Evolutionary conservation across 2,888 invertebrate species (phyloP), one percentile per base, ranked within the genome.

Genomic region (Synanthedon tipuliformis): DNA sequence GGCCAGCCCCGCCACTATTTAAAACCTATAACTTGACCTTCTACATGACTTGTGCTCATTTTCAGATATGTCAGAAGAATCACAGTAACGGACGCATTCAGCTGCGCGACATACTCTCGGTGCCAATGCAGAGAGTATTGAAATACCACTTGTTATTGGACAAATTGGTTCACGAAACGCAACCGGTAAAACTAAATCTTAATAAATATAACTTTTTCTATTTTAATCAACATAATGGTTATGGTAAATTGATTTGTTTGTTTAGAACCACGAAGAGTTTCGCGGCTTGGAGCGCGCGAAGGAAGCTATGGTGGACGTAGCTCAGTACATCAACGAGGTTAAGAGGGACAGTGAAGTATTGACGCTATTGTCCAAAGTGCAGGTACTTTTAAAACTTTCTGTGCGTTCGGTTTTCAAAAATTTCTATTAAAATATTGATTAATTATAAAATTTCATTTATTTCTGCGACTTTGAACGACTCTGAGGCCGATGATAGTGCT

Each of bases 101-200:
- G 79, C 87, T 99, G 62, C 91, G 98, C 51, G 99, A 99, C 78
- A 94, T 99, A 60, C 87, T 99, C 50, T 96, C 97, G 18, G 97
- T 99, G 59, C 99, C 99, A 49, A 98, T 99, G 96, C 99, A 99
- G 83, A 89, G 99, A 73, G 94, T 99, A 62, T 91, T 99, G 59
- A 99, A 99, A 76, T 99, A 99, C 83, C 98, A 98, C 78, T 89
- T 99, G 54, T 86, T 99, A 51, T 84, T 99, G 54, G 95, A 96
- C 76, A 98, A 95, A 78, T 84, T 96, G 51, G 92, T 95, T 53
- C 93, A 94, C 68, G 94, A 95, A 76, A 96, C 96, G 0, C 93
- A 94, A 61, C 92, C 92, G 61, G 94, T 94, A 76, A 49, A 10
- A 10, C 1, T 8, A 10, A 34, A 34, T 10, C 34, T 34, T 34